Evolutionary conservation across 2,888 invertebrate genomes (phyloP).

Genomic region (Nemotelus nigrinus): DNA sequence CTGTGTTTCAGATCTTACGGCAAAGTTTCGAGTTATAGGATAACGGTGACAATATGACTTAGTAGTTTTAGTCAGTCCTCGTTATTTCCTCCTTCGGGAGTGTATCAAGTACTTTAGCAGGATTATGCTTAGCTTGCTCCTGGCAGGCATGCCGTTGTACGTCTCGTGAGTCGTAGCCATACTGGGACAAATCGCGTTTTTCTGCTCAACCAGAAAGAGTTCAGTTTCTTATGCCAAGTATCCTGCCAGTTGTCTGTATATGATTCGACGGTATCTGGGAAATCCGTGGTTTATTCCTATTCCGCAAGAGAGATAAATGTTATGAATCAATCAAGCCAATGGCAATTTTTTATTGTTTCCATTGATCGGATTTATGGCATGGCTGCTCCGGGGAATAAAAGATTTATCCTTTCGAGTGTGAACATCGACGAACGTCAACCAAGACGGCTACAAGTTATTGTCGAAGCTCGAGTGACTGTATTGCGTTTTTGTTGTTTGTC

Average conservation of each 20-base stretch:
- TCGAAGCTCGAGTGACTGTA: no score
- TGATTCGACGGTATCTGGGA: conserved; percentile 16
- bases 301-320: conserved; percentile 47
- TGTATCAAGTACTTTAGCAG: conserved; percentile 41
- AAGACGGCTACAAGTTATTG: no score
- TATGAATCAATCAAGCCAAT: conserved; percentile 49
- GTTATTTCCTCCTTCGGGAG: conserved; percentile 43
- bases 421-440: conserved; percentile 18
- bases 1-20: conserved; percentile 27
- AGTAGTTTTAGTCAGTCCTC: conserved; percentile 40
- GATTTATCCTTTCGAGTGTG: conserved; percentile 46
- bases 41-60: conserved; percentile 43
- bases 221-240: conserved; percentile 29
- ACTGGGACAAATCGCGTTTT: conserved; percentile 10
- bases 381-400: conserved; percentile 47
- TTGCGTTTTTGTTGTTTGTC: no score
- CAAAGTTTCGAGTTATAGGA: conserved; percentile 40
- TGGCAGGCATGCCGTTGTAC: conserved; percentile 18
- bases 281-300: conserved; percentile 37
- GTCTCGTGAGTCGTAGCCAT: background rate
- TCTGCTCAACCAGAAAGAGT: conserved; percentile 39
- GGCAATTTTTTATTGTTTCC: conserved; percentile 49
- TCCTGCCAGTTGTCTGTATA: background rate
- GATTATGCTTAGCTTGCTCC: conserved; percentile 43
- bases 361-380: conserved; percentile 47